phyloP scores from a whole-genome alignment of 2,888 invertebrate species.

The Sarcophaga variegata region DNA sequence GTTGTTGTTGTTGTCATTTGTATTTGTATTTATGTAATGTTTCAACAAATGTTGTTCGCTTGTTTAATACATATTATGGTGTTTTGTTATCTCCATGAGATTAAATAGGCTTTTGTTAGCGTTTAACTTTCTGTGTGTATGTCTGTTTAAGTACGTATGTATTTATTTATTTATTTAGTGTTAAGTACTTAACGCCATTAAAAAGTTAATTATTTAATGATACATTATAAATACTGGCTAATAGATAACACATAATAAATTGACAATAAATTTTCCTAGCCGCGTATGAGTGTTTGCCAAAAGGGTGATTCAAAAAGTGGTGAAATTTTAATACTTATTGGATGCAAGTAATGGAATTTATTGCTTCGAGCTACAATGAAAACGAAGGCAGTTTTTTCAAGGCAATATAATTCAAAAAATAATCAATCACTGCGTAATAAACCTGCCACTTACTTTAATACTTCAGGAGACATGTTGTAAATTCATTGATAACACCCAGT shows the following conservation, averaged over 20 bases:
- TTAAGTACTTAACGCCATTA: constrained; percentile 18
- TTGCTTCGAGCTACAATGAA: too few relatives aligned
- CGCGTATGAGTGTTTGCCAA: not conserved
- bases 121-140: not conserved
- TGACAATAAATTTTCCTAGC: not conserved
- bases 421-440: too few relatives aligned
- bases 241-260: not conserved
- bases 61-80: too few relatives aligned
- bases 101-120: not conserved
- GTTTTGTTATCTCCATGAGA: not conserved
- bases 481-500: too few relatives aligned
- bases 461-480: too few relatives aligned
- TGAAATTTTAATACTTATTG: not conserved
- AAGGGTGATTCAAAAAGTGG: not conserved
- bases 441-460: too few relatives aligned
- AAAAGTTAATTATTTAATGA: constrained; percentile 23
- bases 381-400: too few relatives aligned
- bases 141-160: too few relatives aligned
- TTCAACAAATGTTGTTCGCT: not conserved
- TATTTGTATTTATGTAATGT: not conserved
- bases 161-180: not conserved
- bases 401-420: too few relatives aligned
- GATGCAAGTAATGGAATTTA: too few relatives aligned
- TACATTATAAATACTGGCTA: not conserved
- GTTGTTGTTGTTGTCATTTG: not conserved